phyloP scores from a whole-genome alignment of 2,888 invertebrate genomes.

The Andrena bicolor region DNA sequence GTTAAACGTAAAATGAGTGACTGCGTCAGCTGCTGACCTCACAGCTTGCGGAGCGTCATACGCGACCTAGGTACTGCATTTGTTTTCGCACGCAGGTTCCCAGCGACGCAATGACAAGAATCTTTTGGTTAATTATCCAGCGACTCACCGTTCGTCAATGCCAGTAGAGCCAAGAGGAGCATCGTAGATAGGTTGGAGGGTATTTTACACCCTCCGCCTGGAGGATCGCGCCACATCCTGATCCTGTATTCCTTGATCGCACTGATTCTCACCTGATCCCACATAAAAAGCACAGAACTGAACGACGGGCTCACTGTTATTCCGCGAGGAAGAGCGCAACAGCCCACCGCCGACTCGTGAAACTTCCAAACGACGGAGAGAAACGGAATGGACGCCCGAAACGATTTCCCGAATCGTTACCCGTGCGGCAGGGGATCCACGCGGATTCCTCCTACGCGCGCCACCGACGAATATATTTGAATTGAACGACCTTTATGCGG shows the following conservation, averaged over 20 bases:
- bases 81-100: background rate
- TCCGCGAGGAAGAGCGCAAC: conserved; percentile 35
- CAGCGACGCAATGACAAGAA: background rate
- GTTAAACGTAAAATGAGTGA: conserved; percentile 42
- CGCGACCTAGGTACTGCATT: conserved; percentile 28
- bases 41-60: conserved; percentile 10
- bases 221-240: conserved; percentile 82
- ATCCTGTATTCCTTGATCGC: conserved; percentile 61
- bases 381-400: background rate
- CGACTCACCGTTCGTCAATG: conserved; percentile 79
- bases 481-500: conserved; percentile 36
- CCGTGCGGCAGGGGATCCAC: background rate
- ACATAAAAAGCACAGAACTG: conserved; percentile 67
- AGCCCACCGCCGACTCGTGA: background rate
- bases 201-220: conserved; percentile 75
- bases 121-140: conserved; percentile 3
- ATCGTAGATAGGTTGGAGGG: conserved; percentile 72
- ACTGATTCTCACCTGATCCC: conserved; percentile 73
- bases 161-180: conserved; percentile 74
- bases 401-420: conserved; percentile 1
- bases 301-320: conserved; percentile 11
- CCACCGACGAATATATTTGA: conserved; percentile 18
- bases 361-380: too few species aligned
- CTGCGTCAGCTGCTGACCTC: conserved; percentile 59
- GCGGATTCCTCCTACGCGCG: conserved; percentile 25